Conservation (phyloP, 1,140 invertebrate genomes). For the Bombus fervidus region DNA sequence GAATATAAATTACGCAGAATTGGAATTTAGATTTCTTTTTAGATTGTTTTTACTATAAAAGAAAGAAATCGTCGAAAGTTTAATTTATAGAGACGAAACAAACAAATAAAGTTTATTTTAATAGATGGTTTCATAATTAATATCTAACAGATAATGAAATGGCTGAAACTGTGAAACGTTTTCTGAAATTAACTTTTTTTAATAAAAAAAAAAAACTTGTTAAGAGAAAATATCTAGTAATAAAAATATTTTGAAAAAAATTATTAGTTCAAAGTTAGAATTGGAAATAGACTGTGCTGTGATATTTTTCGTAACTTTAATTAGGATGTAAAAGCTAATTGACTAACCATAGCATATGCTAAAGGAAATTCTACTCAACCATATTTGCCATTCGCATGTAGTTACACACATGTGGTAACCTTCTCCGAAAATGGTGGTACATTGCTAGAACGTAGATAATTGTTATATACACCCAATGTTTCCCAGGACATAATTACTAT, state of each 20-base stretch:
- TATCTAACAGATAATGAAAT: no score
- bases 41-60: background rate
- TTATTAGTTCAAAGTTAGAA: background rate
- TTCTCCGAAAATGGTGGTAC: background rate
- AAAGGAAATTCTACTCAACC: background rate
- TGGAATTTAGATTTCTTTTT: background rate
- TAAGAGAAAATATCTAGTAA: background rate
- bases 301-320: background rate
- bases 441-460: conserved; percentile 11
- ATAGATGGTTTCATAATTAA: no score
- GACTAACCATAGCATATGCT: background rate
- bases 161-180: no score
- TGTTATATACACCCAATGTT: background rate
- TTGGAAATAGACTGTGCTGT: background rate
- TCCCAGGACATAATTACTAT: conserved; percentile 7
- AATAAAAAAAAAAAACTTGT: no score
- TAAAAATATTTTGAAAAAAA: background rate
- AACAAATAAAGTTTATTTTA: no score
- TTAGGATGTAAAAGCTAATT: background rate
- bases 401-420: background rate
- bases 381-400: background rate
- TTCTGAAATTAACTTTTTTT: no score
- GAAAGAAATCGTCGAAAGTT: no score
- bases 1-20: background rate
- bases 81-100: no score